Evolutionary conservation across 2,113 vertebrate genomes (phyloP).

Genomic region (Ceyx melanurus): DNA sequence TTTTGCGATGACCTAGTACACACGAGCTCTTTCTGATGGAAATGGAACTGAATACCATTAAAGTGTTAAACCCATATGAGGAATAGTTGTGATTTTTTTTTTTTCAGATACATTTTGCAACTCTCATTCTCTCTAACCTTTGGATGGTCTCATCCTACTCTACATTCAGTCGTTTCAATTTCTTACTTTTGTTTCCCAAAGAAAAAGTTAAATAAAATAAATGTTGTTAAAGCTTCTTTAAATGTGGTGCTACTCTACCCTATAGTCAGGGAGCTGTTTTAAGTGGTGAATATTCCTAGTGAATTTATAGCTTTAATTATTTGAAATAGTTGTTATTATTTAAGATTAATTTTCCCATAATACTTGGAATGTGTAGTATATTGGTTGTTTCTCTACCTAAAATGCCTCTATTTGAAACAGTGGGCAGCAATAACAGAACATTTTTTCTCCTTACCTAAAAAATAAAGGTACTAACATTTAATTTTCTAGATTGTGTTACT

Average conservation of each 20-base stretch:
- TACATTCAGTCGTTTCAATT: background rate
- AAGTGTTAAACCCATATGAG: background rate
- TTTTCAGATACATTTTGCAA: background rate
- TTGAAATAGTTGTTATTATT: background rate
- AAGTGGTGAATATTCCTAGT: background rate
- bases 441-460: background rate
- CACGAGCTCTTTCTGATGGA: background rate
- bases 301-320: background rate
- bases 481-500: background rate
- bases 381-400: background rate
- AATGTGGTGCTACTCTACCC: background rate
- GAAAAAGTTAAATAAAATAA: background rate
- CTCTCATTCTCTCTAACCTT: background rate
- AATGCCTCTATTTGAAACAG: background rate
- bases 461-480: background rate
- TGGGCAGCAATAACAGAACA: background rate
- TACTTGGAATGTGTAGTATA: background rate
- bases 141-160: fast-evolving
- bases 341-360: background rate
- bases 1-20: background rate
- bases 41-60: conserved; percentile 5
- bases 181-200: background rate
- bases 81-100: background rate
- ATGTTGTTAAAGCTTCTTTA: background rate
- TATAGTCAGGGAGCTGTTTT: background rate